Conservation (phyloP, 2,797 vertebrate genomes). For the Lates japonicus region DNA sequence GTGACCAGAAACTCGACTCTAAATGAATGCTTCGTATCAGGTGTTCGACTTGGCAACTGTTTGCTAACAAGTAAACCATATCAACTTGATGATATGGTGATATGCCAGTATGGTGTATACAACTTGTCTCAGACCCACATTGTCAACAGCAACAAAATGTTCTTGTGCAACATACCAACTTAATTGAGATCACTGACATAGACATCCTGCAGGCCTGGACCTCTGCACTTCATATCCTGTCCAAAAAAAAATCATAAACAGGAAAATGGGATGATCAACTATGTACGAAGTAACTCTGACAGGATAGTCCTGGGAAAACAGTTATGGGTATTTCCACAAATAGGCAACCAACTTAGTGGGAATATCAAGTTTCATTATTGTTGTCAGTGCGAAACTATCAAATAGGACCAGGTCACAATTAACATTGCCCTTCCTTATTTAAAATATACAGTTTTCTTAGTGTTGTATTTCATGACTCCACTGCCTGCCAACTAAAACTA, state of each 20-base stretch:
- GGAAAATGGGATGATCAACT: background rate
- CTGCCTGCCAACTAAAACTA: background rate
- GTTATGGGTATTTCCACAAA: constrained; percentile 33
- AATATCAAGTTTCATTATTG: background rate
- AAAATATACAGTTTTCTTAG: background rate
- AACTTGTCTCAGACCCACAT: background rate
- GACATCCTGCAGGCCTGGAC: constrained; percentile 12
- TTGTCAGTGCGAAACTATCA: background rate
- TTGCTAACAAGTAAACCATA: no score
- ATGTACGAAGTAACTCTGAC: background rate
- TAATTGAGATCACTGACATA: constrained; percentile 10
- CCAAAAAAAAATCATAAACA: constrained; percentile 22
- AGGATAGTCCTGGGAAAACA: background rate
- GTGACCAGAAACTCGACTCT: no score
- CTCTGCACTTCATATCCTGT: background rate
- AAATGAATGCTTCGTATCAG: no score
- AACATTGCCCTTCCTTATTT: background rate
- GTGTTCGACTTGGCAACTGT: no score
- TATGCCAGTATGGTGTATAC: no score
- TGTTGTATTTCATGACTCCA: background rate
- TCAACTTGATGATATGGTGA: no score
- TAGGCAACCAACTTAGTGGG: background rate
- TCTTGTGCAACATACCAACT: constrained; percentile 1
- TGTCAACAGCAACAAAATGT: background rate
- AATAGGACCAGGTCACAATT: background rate